phyloP scores from a whole-genome alignment of 1,140 invertebrate genomes.

The Lepidotrigona ventralis region DNA sequence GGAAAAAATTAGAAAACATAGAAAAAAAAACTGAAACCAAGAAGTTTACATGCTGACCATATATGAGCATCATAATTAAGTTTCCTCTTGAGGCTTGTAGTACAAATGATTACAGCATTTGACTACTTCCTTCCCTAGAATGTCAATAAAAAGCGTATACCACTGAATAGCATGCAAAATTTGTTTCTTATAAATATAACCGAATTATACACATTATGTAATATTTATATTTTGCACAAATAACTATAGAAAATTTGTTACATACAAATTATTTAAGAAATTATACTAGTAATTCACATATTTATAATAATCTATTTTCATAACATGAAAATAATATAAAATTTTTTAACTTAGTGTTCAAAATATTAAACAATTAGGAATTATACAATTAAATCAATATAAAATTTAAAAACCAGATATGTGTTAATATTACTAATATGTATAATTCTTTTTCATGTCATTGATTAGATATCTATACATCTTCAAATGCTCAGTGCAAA shows the following conservation, averaged over 20 bases:
- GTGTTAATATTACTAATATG: slow-evolving; percentile 18
- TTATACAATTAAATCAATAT: slow-evolving; percentile 1
- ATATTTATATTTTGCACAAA: slow-evolving; percentile 7
- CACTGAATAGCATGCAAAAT: slow-evolving; percentile 69
- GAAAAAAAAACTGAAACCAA: slow-evolving; percentile 48
- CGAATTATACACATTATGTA: slow-evolving; percentile 24
- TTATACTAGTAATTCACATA: slow-evolving; percentile 5
- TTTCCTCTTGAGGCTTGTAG: slow-evolving; percentile 68
- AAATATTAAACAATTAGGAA: neutral
- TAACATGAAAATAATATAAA: neutral
- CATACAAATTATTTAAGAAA: slow-evolving; percentile 32
- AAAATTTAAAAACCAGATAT: slow-evolving; percentile 9
- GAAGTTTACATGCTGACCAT: slow-evolving; percentile 75
- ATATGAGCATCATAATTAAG: slow-evolving; percentile 68
- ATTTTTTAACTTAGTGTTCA: neutral
- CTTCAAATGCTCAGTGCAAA: neutral
- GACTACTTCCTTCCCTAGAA: slow-evolving; percentile 79
- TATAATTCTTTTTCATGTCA: neutral
- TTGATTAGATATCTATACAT: neutral
- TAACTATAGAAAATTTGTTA: slow-evolving; percentile 33
- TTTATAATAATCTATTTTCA: slow-evolving; percentile 7
- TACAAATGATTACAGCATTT: slow-evolving; percentile 71
- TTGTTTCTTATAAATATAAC: slow-evolving; percentile 12
- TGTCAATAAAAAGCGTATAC: slow-evolving; percentile 73
- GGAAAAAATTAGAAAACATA: slow-evolving; percentile 5